phyloP scores from a whole-genome alignment of 2,888 invertebrate genomes.

The Orthonychiurus folsomi region DNA sequence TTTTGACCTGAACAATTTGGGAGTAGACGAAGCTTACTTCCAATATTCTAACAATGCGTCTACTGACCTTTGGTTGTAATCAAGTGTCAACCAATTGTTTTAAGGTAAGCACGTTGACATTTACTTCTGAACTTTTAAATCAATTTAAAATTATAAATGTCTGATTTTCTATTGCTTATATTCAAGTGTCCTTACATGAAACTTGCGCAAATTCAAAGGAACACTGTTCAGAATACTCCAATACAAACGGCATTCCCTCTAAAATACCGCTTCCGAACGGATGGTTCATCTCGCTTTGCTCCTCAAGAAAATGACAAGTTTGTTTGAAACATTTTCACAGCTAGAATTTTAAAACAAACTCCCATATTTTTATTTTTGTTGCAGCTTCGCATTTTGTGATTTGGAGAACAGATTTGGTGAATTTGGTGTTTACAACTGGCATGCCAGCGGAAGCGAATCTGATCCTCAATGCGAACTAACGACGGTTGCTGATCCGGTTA shows the following conservation, averaged over 20 bases:
- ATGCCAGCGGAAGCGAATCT: slow-evolving; percentile 22
- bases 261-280: slow-evolving; percentile 34
- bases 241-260: slow-evolving; percentile 28
- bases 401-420: slow-evolving; percentile 35
- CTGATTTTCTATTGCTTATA: slow-evolving; percentile 1
- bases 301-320: slow-evolving; percentile 32
- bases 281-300: slow-evolving; percentile 21
- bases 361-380: not conserved
- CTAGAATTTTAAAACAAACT: too few relatives aligned
- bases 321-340: not conserved
- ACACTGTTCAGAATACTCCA: not conserved
- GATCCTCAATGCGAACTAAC: slow-evolving; percentile 41
- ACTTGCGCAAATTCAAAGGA: not conserved
- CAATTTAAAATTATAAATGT: not conserved
- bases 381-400: slow-evolving; percentile 26
- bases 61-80: slow-evolving; percentile 52
- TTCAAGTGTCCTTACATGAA: slow-evolving; percentile 26
- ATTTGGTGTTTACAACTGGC: slow-evolving; percentile 46
- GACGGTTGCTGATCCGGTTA: slow-evolving; percentile 54
- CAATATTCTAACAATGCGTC: slow-evolving; percentile 44
- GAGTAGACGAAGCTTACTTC: slow-evolving; percentile 60
- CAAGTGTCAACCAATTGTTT: slow-evolving; percentile 61
- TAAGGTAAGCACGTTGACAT: slow-evolving; percentile 48
- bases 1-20: slow-evolving; percentile 52
- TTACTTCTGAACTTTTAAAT: not conserved